Conservation (phyloP, 2,888 invertebrate genomes). For the Nesidiocoris tenuis region DNA sequence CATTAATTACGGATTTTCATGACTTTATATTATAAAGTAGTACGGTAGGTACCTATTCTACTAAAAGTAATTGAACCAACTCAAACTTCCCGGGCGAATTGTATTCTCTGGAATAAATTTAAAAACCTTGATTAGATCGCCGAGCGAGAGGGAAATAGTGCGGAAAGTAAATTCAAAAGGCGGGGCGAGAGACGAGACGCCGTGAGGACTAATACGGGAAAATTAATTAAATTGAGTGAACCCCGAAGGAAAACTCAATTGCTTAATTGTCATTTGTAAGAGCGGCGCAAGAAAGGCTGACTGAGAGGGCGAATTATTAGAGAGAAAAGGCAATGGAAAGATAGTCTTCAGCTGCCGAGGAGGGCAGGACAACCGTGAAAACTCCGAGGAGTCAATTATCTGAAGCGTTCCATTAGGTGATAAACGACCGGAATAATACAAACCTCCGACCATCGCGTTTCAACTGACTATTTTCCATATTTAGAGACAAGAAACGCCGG, state of each 20-base stretch:
- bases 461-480: not conserved
- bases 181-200: not conserved
- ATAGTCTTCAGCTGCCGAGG: conserved; percentile 7
- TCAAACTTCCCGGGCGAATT: no score
- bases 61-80: no score
- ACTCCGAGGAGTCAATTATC: conserved; percentile 34
- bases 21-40: no score
- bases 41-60: no score
- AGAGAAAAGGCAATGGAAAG: conserved; percentile 14
- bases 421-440: conserved; percentile 40
- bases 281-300: not conserved
- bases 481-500: not conserved
- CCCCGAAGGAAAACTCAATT: conserved; percentile 43
- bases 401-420: conserved; percentile 41
- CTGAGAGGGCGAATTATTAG: not conserved
- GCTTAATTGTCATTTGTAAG: conserved; percentile 41
- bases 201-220: conserved; percentile 38
- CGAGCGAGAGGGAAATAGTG: not conserved
- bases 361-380: not conserved
- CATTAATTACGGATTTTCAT: no score
- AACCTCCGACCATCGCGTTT: conserved; percentile 8
- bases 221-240: conserved; percentile 43
- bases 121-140: no score
- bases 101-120: no score
- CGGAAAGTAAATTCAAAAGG: not conserved